These are phyloP conservation scores for Galeopsomyia nigrocyanea DNA, from an alignment of 2,888 invertebrate species.

Conservation along the genomic window DNA sequence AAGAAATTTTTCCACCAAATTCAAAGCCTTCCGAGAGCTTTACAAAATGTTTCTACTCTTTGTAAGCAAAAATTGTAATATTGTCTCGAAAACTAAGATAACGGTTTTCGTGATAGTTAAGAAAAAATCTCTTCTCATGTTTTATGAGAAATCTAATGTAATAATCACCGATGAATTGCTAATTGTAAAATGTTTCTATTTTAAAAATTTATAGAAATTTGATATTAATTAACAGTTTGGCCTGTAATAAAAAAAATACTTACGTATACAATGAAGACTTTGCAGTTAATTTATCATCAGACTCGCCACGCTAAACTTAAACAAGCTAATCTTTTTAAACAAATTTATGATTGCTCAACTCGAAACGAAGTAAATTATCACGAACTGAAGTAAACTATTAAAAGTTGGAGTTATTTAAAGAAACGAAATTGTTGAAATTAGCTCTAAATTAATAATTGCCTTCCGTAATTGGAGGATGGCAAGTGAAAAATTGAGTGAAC, in stretches of 20 bases:
- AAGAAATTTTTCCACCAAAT: slow-evolving; percentile 37
- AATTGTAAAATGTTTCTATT: slow-evolving; percentile 4
- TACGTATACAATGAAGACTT: too few species aligned
- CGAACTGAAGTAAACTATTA: background rate
- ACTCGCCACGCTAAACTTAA: too few species aligned
- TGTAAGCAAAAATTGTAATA: slow-evolving; percentile 4
- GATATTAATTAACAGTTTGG: background rate
- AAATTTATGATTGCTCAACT: background rate
- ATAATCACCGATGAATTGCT: too few species aligned
- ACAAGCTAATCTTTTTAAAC: background rate
- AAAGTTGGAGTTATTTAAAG: background rate
- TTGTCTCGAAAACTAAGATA: background rate
- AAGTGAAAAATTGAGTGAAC: too few species aligned
- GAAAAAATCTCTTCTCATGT: slow-evolving; percentile 16
- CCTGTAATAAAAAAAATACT: slow-evolving; percentile 2
- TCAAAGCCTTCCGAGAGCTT: slow-evolving; percentile 27
- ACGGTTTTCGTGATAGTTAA: background rate
- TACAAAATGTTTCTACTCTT: slow-evolving; percentile 20
- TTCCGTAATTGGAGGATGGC: too few species aligned
- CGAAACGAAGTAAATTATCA: background rate
- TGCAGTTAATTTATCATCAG: too few species aligned
- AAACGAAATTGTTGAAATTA: too few species aligned
- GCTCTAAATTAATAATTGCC: too few species aligned
- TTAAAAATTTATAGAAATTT: slow-evolving; percentile 5
- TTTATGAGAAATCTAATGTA: background rate